Percentiles rank a stretch among this genome's conserved stretches.
These are phyloP conservation scores for Hylia prasina DNA, from an alignment of 2,113 vertebrate genomes.

Conservation along the genomic window DNA sequence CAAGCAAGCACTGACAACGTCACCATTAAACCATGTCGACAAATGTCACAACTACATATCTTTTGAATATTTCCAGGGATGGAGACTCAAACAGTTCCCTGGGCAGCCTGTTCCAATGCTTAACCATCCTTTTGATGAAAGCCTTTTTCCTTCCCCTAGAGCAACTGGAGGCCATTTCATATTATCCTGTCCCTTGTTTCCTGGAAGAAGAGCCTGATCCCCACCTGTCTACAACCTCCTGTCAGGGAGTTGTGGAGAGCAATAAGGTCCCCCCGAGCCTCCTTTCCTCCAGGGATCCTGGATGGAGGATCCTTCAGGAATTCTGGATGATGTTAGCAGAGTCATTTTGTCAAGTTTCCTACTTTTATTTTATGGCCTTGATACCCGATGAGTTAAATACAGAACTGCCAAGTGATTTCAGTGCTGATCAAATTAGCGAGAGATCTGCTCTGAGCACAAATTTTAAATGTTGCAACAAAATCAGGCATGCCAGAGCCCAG, in stretches of 20 bases:
- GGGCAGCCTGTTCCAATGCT: neutral
- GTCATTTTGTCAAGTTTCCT: neutral
- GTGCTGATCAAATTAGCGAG: neutral
- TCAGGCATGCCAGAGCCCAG: neutral
- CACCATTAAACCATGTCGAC: neutral
- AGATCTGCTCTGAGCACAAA: neutral
- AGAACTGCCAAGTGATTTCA: neutral
- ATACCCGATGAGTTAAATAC: neutral
- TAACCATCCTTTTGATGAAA: neutral
- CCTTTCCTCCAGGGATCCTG: neutral
- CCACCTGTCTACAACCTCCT: neutral
- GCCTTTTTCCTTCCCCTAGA: neutral
- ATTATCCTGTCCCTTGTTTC: neutral
- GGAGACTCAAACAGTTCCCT: neutral
- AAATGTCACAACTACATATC: neutral
- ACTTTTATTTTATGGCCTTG: neutral
- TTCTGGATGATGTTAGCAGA: neutral
- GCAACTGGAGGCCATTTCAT: neutral
- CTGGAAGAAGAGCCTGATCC: neutral
- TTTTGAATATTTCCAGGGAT: neutral
- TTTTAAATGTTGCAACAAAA: neutral
- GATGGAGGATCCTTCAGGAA: too few relatives aligned
- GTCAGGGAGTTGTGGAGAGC: neutral
- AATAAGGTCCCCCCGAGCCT: rapidly evolving
- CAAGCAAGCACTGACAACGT: neutral